A percentile compares a stretch with the other conserved stretches of the same genome.
These are phyloP conservation scores for Platysternon megacephalum DNA, from an alignment of 2,113 vertebrate genomes.

Conservation along the genomic window DNA sequence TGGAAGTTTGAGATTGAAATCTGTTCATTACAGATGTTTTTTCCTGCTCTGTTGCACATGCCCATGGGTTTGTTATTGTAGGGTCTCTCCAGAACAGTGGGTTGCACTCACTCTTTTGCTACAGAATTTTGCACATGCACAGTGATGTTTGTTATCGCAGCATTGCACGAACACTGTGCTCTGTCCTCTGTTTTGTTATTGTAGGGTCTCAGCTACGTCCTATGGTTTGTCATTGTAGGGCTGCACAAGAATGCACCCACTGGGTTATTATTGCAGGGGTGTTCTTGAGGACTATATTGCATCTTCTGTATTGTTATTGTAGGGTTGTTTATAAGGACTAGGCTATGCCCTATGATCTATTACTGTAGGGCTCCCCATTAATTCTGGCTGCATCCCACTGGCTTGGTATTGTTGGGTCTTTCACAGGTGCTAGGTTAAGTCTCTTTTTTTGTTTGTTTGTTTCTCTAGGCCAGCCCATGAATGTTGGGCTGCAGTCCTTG, in stretches of 20 bases:
- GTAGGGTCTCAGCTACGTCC: rapidly evolving
- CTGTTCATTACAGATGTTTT: background rate
- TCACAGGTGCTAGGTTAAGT: background rate
- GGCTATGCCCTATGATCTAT: background rate
- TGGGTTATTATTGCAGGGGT: background rate
- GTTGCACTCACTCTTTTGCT: background rate
- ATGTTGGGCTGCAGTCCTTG: background rate
- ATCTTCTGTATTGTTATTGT: background rate
- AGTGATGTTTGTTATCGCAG: background rate
- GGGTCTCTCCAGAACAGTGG: background rate
- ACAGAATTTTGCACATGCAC: background rate
- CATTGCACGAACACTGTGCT: rapidly evolving
- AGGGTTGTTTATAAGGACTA: background rate
- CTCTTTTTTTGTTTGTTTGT: background rate
- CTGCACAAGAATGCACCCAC: background rate
- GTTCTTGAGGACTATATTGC: background rate
- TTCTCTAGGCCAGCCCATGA: background rate
- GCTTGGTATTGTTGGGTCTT: background rate
- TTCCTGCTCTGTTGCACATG: background rate
- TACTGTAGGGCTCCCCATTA: background rate
- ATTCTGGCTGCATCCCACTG: background rate
- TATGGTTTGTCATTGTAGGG: rapidly evolving
- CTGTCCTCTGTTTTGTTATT: background rate
- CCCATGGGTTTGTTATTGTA: background rate
- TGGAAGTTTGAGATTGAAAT: background rate